Evolutionary conservation across 2,113 vertebrate species (phyloP).

Genomic region (Dasyprocta punctata): DNA sequence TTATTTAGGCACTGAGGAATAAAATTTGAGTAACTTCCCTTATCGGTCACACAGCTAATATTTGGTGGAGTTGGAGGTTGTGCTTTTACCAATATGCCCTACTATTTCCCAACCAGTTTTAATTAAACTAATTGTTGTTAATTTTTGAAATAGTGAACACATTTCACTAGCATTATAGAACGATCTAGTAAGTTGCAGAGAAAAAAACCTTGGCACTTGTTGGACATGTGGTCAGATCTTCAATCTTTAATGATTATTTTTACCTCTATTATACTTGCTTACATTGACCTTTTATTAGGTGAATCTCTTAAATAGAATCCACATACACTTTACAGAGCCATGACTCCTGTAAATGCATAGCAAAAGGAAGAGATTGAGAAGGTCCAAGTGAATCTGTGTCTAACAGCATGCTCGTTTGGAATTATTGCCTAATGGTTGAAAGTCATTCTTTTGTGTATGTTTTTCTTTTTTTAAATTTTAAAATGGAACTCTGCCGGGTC

Average conservation of each 20-base stretch:
- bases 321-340: neutral
- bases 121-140: neutral
- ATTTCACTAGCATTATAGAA: neutral
- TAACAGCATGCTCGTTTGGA: neutral
- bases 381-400: neutral
- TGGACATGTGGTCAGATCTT: conserved; percentile 12
- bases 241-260: neutral
- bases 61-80: neutral
- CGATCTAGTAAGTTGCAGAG: neutral
- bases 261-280: neutral
- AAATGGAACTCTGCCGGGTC: too few relatives aligned
- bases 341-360: neutral
- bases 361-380: neutral
- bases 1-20: neutral
- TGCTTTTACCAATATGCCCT: neutral
- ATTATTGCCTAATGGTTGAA: neutral
- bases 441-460: neutral
- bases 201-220: neutral
- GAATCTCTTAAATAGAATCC: neutral
- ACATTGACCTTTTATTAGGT: neutral
- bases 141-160: neutral
- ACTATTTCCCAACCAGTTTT: neutral
- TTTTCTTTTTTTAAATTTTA: too few relatives aligned
- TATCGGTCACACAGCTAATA: neutral
- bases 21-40: neutral